Evolutionary conservation across 2,797 vertebrate genomes (phyloP).

Genomic region (Ctenosaura bakeri): DNA sequence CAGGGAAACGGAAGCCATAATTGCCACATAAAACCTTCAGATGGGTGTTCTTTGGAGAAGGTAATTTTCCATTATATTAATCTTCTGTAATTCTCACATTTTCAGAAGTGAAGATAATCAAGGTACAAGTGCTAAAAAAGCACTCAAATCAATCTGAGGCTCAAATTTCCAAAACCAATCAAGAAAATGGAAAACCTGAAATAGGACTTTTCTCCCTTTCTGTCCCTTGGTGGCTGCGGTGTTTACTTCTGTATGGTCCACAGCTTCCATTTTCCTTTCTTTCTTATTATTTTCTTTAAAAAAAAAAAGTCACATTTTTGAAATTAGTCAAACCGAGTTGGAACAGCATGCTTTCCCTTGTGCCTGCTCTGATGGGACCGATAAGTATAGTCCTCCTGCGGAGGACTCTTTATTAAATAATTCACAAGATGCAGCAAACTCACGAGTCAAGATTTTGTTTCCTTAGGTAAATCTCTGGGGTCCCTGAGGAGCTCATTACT

Average conservation of each 20-base stretch:
- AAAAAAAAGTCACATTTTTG: slow-evolving; percentile 68
- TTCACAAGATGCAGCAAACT: slow-evolving; percentile 64
- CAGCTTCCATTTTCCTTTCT: slow-evolving; percentile 62
- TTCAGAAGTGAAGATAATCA: slow-evolving; percentile 29
- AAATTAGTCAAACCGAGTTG: slow-evolving; percentile 76
- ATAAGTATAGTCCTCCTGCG: slow-evolving; percentile 71
- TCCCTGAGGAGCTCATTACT: slow-evolving; percentile 65
- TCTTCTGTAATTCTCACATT: slow-evolving; percentile 33
- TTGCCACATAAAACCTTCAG: slow-evolving; percentile 15
- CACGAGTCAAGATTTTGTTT: slow-evolving; percentile 68
- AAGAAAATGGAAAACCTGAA: slow-evolving; percentile 29
- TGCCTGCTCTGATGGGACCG: slow-evolving; percentile 45
- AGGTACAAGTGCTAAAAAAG: slow-evolving; percentile 27
- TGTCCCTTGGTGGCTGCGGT: not conserved
- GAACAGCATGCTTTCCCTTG: slow-evolving; percentile 44
- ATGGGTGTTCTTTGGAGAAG: slow-evolving; percentile 15
- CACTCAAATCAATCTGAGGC: slow-evolving; percentile 48
- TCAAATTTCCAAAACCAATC: slow-evolving; percentile 48
- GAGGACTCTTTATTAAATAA: slow-evolving; percentile 76
- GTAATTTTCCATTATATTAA: slow-evolving; percentile 26
- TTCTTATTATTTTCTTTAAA: slow-evolving; percentile 58
- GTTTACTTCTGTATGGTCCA: slow-evolving; percentile 44
- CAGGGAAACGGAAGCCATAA: slow-evolving; percentile 9
- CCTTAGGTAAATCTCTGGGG: slow-evolving; percentile 33
- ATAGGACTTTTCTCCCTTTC: not conserved